Base-by-base conservation (phyloP, 2,888 invertebrate species). In the Pogonocherus hispidulus region DNA sequence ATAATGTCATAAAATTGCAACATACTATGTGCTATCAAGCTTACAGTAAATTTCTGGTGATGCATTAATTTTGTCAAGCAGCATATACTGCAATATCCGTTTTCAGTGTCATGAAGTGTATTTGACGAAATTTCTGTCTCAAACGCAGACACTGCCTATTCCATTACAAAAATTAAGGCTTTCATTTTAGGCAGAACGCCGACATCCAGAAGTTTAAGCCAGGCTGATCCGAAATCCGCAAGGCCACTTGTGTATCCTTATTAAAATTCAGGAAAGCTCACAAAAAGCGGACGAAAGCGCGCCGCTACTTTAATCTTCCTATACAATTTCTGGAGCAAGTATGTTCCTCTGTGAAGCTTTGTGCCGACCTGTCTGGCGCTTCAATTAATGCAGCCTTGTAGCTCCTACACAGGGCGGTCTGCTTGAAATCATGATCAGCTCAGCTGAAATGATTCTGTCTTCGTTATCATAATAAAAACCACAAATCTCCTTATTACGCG, bases 251-350 rank as follows among this genome's bases (percentile, higher is more conserved):
- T 63, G 67, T 70, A 67, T 63, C 63, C 69, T 66, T 67, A 65
- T 67, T 68, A 66, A 72, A 69, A 67, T 64, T 60, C 66, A 57
- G 73, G 8, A 32, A 8, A 16, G 18, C 16, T 18, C 20, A 18
- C 47, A 47, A 20, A 47, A 47, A 47, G 9, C 19, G 47, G 8
- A 19, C 9, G 11, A 20, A 18, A 18, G 20, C 20, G 8, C 2
- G 11, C 18, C 68, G 79, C 79, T n/a, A n/a, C n/a, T 80, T 80
- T 80, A 80, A 80, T 80, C 80, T 80, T 76, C 74, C 69, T 75
- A 78, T 76, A 78, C 79, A n/a, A n/a, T 77, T 74, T 77, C 74
- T 71, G 71, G 71, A 73, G 75, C 78, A 77, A 77, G 78, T 78
- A n/a, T n/a, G 78, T 78, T 79, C 76, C 75, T 75, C 75, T 72